Percentiles rank a stretch among this genome's conserved stretches.
Conservation (phyloP, 1,140 invertebrate genomes). For the Zaprionus davidi region DNA sequence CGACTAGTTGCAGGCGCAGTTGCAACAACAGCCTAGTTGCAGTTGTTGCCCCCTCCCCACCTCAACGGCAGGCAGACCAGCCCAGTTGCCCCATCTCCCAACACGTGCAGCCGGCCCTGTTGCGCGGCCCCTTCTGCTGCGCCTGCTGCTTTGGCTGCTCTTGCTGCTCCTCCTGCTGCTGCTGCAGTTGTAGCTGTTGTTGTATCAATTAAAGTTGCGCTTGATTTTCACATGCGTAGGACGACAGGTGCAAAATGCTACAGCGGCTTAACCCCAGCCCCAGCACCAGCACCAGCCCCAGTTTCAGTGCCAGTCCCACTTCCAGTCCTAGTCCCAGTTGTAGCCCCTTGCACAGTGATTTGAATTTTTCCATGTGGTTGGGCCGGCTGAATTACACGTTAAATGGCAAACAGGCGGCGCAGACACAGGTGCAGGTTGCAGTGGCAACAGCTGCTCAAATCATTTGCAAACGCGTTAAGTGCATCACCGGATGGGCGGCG, state of each 20-base stretch:
- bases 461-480: slow-evolving; percentile 59
- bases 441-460: slow-evolving; percentile 64
- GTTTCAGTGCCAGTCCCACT: slow-evolving; percentile 14
- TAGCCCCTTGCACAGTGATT: slow-evolving; percentile 56
- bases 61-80: neutral
- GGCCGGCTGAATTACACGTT: slow-evolving; percentile 57
- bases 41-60: neutral
- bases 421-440: slow-evolving; percentile 40
- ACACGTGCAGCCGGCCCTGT: slow-evolving; percentile 64
- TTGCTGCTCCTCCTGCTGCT: slow-evolving; percentile 15
- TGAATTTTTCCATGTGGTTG: slow-evolving; percentile 72
- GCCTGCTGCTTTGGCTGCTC: neutral
- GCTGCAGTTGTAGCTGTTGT: slow-evolving; percentile 57
- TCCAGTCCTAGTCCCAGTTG: slow-evolving; percentile 32
- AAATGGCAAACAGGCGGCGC: slow-evolving; percentile 41
- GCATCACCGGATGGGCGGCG: slow-evolving; percentile 62
- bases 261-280: slow-evolving; percentile 57
- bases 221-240: slow-evolving; percentile 80
- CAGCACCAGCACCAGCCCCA: slow-evolving; percentile 39
- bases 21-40: slow-evolving; percentile 5
- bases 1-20: slow-evolving; percentile 45
- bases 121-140: slow-evolving; percentile 20
- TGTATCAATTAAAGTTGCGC: slow-evolving; percentile 80
- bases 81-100: slow-evolving; percentile 10
- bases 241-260: slow-evolving; percentile 80